A percentile compares a stretch with the other conserved stretches of the same genome.
Conservation (phyloP, 2,888 invertebrate genomes). For the Syrista parreyssii region DNA sequence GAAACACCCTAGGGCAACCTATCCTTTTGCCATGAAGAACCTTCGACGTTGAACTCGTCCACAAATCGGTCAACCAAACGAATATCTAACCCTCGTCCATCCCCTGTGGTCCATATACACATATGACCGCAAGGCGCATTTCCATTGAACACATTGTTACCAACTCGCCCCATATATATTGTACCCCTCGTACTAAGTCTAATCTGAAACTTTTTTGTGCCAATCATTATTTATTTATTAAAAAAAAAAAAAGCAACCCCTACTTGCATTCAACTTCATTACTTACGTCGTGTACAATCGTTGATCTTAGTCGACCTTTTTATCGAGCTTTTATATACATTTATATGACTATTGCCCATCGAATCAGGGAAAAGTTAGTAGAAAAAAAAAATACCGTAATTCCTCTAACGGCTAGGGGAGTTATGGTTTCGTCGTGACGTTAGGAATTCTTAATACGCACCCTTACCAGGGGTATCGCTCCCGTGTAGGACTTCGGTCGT, state of each 20-base stretch:
- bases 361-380: not conserved
- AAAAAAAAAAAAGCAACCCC: not conserved
- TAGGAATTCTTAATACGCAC: slow-evolving; percentile 2
- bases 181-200: not conserved
- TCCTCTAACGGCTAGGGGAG: not conserved
- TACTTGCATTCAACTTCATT: not conserved
- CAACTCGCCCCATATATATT: not conserved
- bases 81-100: not conserved
- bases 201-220: not conserved
- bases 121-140: not conserved
- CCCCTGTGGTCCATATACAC: not conserved
- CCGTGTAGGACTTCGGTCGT: not conserved
- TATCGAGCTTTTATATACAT: no score
- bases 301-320: not conserved
- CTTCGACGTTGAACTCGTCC: not conserved
- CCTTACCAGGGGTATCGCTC: not conserved
- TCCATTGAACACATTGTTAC: not conserved
- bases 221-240: not conserved
- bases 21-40: not conserved
- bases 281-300: not conserved
- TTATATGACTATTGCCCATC: not conserved
- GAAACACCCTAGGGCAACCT: not conserved
- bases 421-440: not conserved
- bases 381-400: not conserved
- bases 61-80: not conserved